Evolutionary conservation across 2,113 vertebrate genomes (phyloP).

Genomic region (Clarias batrachus): DNA sequence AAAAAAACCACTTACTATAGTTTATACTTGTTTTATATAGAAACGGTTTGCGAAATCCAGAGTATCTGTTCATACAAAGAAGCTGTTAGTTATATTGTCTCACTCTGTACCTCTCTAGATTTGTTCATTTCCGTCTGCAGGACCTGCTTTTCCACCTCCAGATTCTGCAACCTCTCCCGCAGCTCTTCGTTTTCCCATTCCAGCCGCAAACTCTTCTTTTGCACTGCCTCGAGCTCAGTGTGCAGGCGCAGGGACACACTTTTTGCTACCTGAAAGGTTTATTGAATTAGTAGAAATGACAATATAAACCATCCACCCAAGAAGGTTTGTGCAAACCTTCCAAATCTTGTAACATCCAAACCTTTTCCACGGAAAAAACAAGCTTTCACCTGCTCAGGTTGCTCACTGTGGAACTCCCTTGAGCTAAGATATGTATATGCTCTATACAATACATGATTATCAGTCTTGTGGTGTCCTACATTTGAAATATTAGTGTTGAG

Average conservation of each 20-base stretch:
- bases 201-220: slow-evolving; percentile 84
- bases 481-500: background rate
- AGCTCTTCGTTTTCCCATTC: slow-evolving; percentile 91
- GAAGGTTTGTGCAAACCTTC: too few species aligned
- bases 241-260: slow-evolving; percentile 90
- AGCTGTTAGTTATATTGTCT: background rate
- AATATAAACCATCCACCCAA: background rate
- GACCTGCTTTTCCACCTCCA: slow-evolving; percentile 90
- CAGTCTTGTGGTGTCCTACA: background rate
- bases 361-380: background rate
- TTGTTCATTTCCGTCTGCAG: slow-evolving; percentile 91
- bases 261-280: slow-evolving; percentile 84
- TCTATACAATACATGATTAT: background rate
- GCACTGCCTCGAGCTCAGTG: slow-evolving; percentile 85
- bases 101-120: slow-evolving; percentile 72
- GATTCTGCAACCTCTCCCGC: slow-evolving; percentile 85
- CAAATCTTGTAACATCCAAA: background rate
- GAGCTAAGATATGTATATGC: slow-evolving; percentile 5
- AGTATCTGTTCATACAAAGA: background rate
- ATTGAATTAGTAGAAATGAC: background rate
- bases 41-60: background rate
- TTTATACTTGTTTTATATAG: background rate
- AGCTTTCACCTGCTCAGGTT: background rate
- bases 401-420: background rate
- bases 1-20: background rate